A percentile compares a stretch with the other conserved stretches of the same genome.
Conservation (phyloP, 2,888 invertebrate species). For the Eupithecia abbreviata region DNA sequence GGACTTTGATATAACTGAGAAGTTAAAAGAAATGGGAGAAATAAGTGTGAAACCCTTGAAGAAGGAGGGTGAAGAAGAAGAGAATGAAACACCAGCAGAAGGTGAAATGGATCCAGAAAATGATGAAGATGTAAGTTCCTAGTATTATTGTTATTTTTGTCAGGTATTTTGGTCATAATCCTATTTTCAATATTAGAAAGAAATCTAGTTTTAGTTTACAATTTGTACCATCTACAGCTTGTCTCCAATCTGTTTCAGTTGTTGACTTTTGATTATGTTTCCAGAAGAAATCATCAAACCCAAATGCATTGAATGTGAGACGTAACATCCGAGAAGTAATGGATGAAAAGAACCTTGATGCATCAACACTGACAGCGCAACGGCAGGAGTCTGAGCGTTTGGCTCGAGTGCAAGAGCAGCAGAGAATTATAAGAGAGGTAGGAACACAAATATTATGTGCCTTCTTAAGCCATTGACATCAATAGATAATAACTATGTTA, state of each 20-base stretch:
- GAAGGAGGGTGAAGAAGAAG: constrained; percentile 63
- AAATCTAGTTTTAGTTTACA: background rate
- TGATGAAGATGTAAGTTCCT: constrained; percentile 72
- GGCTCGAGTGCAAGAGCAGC: constrained; percentile 93
- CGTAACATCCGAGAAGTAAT: constrained; percentile 96
- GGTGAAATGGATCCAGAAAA: constrained; percentile 68
- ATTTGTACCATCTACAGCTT: background rate
- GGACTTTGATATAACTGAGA: constrained; percentile 85
- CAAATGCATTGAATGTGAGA: constrained; percentile 86
- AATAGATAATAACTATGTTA: background rate
- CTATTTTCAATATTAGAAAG: background rate
- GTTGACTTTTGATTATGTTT: constrained; percentile 41
- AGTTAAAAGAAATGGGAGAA: constrained; percentile 86
- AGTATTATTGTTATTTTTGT: background rate
- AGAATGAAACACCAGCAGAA: constrained; percentile 45
- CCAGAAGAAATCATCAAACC: constrained; percentile 72
- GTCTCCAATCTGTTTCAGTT: background rate
- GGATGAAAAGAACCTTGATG: constrained; percentile 96
- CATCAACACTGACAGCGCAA: constrained; percentile 95
- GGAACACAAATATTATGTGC: background rate
- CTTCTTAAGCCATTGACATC: background rate
- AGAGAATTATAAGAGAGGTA: constrained; percentile 90
- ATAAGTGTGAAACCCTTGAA: constrained; percentile 76
- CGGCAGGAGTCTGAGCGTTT: constrained; percentile 95
- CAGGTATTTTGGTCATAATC: background rate